phyloP scores from a whole-genome alignment of 2,797 vertebrate genomes.

The Psittacula echo region DNA sequence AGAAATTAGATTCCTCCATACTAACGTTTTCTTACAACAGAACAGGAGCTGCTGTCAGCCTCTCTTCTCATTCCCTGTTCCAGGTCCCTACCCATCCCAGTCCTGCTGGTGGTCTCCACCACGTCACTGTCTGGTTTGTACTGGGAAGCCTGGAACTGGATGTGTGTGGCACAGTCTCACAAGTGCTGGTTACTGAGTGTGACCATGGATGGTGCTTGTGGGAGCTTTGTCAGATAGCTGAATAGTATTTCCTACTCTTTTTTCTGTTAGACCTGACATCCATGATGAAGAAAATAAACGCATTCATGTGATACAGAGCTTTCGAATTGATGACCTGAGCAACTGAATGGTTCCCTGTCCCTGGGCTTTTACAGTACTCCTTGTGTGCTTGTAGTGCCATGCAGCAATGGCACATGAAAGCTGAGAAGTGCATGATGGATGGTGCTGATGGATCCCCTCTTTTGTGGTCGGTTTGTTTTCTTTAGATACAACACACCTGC shows the following conservation, averaged over 20 bases:
- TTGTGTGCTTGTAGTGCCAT: not conserved
- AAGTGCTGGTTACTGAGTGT: not conserved
- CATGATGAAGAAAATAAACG: not conserved
- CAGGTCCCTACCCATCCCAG: not conserved
- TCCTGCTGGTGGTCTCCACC: not conserved
- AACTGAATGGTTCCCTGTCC: not conserved
- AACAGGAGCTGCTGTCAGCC: not conserved
- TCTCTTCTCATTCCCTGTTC: not conserved
- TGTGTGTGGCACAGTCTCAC: fast-evolving
- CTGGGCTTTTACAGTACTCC: not conserved
- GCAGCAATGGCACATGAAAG: not conserved
- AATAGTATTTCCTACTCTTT: not conserved
- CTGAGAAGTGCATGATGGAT: not conserved
- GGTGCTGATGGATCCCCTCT: not conserved
- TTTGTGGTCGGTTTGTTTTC: not conserved
- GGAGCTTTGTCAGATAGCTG: not conserved
- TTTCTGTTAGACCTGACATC: not conserved
- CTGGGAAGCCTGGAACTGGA: not conserved
- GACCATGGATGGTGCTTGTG: too few relatives aligned
- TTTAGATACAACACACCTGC: not conserved
- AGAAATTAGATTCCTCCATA: not conserved
- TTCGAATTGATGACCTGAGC: not conserved
- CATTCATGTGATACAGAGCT: not conserved
- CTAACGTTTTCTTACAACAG: not conserved
- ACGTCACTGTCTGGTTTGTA: not conserved